phyloP scores from a whole-genome alignment of 2,113 vertebrate genomes.

The Lycocorax pyrrhopterus region DNA sequence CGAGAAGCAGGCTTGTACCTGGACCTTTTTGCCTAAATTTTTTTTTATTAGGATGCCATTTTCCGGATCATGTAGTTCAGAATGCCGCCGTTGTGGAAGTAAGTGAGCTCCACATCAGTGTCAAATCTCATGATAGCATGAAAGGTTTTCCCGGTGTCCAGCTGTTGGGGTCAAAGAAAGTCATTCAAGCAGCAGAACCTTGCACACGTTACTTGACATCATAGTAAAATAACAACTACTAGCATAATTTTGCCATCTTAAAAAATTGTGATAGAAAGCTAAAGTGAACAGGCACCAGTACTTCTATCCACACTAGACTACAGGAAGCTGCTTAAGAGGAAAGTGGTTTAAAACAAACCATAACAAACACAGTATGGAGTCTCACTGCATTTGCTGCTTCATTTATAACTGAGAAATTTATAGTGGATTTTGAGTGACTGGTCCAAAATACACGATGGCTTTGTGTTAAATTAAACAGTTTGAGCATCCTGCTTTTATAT shows the following conservation, averaged over 20 bases:
- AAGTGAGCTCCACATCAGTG: conserved; percentile 93
- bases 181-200: neutral
- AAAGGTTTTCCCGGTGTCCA: conserved; percentile 87
- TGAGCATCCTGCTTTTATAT: neutral
- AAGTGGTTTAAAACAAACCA: neutral
- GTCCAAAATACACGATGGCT: neutral
- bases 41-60: conserved; percentile 75
- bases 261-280: neutral
- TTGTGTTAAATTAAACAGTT: neutral
- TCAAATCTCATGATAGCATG: conserved; percentile 89
- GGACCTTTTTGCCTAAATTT: neutral
- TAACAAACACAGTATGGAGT: neutral
- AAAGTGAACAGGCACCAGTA: neutral
- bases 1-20: neutral
- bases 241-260: neutral
- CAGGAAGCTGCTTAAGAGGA: neutral
- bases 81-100: conserved; percentile 91
- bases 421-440: neutral
- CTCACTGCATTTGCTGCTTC: neutral
- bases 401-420: neutral
- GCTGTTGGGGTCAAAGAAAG: conserved; percentile 67
- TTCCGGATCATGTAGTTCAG: conserved; percentile 99
- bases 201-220: neutral
- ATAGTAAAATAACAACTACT: neutral
- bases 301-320: neutral